These are phyloP conservation scores for Melangyna quadrimaculata DNA, from an alignment of 2,888 invertebrate species.

Conservation along the genomic window DNA sequence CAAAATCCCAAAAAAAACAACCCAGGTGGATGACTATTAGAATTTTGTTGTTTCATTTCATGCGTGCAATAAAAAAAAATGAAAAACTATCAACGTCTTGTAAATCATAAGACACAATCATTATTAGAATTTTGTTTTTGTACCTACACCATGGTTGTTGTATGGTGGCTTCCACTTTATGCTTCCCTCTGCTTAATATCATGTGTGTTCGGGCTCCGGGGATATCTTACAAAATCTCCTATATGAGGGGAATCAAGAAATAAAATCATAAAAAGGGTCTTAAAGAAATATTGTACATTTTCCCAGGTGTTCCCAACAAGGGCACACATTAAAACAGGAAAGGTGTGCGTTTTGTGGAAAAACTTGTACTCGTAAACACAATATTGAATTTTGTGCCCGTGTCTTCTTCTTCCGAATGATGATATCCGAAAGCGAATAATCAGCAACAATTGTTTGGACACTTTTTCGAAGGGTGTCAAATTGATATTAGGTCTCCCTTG, in stretches of 20 bases:
- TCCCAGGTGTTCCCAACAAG: conserved; percentile 60
- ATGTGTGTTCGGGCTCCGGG: not conserved
- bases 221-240: conserved; percentile 4
- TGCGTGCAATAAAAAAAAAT: conserved; percentile 28
- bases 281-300: conserved; percentile 14
- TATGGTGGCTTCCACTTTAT: not conserved
- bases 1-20: not conserved
- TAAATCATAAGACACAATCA: conserved; percentile 41
- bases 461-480: conserved; percentile 60
- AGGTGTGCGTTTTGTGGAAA: conserved; percentile 43
- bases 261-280: conserved; percentile 35
- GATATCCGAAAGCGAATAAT: conserved; percentile 65
- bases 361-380: too few species aligned
- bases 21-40: conserved; percentile 29
- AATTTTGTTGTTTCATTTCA: conserved; percentile 17
- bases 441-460: conserved; percentile 62
- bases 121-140: conserved; percentile 31
- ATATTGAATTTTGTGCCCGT: not conserved
- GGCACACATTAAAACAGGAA: conserved; percentile 44
- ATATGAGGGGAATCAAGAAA: conserved; percentile 35
- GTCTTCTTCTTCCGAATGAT: conserved; percentile 29
- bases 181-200: not conserved
- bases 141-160: not conserved
- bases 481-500: conserved; percentile 18
- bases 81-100: conserved; percentile 43